Conservation (phyloP, 2,888 invertebrate species). For the Trissonchulus sp. region DNA sequence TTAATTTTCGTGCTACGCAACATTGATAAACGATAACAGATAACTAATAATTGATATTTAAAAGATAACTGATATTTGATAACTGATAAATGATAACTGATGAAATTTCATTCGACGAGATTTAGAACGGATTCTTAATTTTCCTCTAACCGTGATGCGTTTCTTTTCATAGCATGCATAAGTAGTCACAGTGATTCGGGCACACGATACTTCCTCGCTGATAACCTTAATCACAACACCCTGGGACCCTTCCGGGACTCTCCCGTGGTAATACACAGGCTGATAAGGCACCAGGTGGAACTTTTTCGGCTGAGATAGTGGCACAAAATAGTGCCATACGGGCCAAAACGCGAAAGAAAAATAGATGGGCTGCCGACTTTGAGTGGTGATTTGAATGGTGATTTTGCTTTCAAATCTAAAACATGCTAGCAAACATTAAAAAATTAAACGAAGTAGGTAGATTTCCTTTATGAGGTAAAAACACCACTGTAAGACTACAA, state of each 20-base stretch:
- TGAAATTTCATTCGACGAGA: too few species aligned
- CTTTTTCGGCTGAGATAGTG: background rate
- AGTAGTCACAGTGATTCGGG: background rate
- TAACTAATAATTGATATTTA: too few species aligned
- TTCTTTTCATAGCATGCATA: conserved; percentile 2
- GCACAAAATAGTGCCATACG: background rate
- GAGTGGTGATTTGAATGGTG: background rate
- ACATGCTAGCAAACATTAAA: too few species aligned
- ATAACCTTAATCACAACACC: background rate
- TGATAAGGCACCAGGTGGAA: background rate
- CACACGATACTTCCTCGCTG: background rate
- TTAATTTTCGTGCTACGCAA: too few species aligned
- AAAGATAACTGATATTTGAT: too few species aligned
- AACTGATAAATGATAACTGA: too few species aligned
- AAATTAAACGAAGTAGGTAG: too few species aligned
- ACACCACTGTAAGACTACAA: too few species aligned
- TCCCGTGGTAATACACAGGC: background rate
- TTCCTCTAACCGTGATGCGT: too few species aligned
- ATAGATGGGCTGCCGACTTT: background rate
- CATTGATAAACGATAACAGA: too few species aligned
- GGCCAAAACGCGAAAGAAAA: background rate
- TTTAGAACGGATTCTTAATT: too few species aligned
- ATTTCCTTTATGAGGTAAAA: too few species aligned
- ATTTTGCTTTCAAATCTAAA: background rate
- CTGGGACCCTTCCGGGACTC: background rate